A percentile compares a stretch with the other conserved stretches of the same genome.
Evolutionary conservation across 2,888 invertebrate genomes (phyloP).

Genomic region (Ceraclea dissimilis): DNA sequence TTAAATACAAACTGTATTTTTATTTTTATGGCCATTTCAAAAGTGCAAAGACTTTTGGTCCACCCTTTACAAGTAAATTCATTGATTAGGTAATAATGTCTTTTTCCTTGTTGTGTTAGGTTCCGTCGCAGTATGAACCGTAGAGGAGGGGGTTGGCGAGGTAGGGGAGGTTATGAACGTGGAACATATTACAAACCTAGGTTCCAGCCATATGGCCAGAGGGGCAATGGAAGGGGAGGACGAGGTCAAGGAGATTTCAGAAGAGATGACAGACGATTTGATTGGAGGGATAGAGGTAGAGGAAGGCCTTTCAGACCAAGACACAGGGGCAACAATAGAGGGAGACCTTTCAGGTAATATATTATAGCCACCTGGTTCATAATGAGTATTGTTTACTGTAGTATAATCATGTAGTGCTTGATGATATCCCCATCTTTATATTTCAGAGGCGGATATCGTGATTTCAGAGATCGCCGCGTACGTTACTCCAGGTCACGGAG

Average conservation of each 20-base stretch:
- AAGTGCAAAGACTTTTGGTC: too few species aligned
- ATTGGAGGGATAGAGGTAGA: slow-evolving; percentile 33
- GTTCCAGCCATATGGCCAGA: slow-evolving; percentile 52
- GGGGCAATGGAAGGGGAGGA: slow-evolving; percentile 45
- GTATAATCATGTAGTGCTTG: too few species aligned
- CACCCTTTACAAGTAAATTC: too few species aligned
- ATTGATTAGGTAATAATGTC: too few species aligned
- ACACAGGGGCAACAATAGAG: slow-evolving; percentile 39
- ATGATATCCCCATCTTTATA: not conserved
- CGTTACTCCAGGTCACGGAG: slow-evolving; percentile 52
- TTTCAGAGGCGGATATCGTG: slow-evolving; percentile 49
- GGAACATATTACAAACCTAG: slow-evolving; percentile 75
- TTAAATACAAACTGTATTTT: too few species aligned
- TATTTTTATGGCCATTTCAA: too few species aligned
- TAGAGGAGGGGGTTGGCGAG: slow-evolving; percentile 47
- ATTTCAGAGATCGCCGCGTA: slow-evolving; percentile 59
- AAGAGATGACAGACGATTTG: slow-evolving; percentile 36
- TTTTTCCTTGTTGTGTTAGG: too few species aligned
- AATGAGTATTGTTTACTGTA: too few species aligned
- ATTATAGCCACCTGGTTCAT: not conserved
- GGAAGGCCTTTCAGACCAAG: slow-evolving; percentile 38
- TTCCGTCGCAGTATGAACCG: slow-evolving; percentile 39
- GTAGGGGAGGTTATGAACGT: slow-evolving; percentile 51
- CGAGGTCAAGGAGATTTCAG: slow-evolving; percentile 43
- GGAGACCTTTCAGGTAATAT: slow-evolving; percentile 41